phyloP scores from a whole-genome alignment of 2,113 vertebrate genomes.

The Sinocyclocheilus grahami region DNA sequence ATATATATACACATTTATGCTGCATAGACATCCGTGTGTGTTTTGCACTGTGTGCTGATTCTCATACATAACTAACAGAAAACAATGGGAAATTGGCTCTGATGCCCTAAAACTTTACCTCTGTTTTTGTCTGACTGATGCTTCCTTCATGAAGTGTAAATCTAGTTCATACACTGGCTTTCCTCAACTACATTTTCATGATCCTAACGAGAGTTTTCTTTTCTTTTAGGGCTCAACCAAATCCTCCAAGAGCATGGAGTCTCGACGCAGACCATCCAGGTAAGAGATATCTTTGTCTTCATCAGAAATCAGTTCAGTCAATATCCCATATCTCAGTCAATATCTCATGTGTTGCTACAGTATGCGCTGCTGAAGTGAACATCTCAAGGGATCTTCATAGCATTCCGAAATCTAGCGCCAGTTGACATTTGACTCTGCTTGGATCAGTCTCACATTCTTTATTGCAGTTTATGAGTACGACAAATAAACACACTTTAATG shows the following conservation, averaged over 20 bases:
- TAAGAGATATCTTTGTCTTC: constrained; percentile 62
- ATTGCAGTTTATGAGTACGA: background rate
- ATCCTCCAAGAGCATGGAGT: constrained; percentile 86
- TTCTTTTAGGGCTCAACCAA: constrained; percentile 82
- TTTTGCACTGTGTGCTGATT: background rate
- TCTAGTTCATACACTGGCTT: background rate
- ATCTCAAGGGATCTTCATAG: background rate
- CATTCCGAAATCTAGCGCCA: background rate
- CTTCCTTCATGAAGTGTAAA: background rate
- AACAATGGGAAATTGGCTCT: background rate
- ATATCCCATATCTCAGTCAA: background rate
- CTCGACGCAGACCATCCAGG: constrained; percentile 84
- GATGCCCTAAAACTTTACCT: too few species aligned
- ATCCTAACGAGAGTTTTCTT: background rate
- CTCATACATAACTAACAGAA: background rate
- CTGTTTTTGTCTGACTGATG: background rate
- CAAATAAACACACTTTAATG: background rate
- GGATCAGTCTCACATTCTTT: background rate
- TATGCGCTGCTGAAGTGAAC: background rate
- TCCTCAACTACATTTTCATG: background rate
- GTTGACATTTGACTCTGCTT: constrained; percentile 22
- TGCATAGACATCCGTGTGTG: background rate
- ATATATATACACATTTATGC: background rate
- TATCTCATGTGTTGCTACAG: background rate
- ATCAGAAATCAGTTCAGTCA: background rate